Percentiles rank a stretch among this genome's conserved stretches.
phyloP scores from a whole-genome alignment of 1,140 invertebrate genomes.

The Pseudomyrmex dendroicus region DNA sequence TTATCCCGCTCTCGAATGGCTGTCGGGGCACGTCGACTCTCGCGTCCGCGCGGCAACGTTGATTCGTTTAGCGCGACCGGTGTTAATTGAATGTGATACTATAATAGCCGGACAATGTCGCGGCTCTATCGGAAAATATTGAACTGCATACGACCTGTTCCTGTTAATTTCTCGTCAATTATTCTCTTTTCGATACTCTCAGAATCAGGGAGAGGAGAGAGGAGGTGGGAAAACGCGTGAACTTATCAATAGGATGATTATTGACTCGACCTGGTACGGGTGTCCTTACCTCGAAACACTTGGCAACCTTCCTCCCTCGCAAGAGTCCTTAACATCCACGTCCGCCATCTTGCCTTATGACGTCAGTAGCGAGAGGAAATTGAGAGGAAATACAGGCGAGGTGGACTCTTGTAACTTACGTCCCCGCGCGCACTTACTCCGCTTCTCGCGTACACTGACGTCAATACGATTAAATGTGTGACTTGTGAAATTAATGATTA shows the following conservation, averaged over 20 bases:
- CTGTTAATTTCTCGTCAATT: conserved; percentile 31
- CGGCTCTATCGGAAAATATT: conserved; percentile 22
- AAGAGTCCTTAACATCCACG: conserved; percentile 34
- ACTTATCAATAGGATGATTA: conserved; percentile 38
- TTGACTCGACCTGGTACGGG: conserved; percentile 25
- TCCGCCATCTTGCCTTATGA: conserved; percentile 44
- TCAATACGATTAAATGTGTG: conserved; percentile 45
- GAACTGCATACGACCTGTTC: conserved; percentile 8
- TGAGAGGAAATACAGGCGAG: conserved; percentile 51
- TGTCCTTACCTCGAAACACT: conserved; percentile 32
- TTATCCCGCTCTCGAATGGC: not conserved
- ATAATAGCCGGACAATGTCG: conserved; percentile 37
- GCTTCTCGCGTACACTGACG: conserved; percentile 15
- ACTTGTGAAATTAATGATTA: conserved; percentile 19
- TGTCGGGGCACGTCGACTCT: conserved; percentile 2
- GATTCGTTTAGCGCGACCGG: conserved; percentile 38
- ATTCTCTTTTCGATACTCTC: conserved; percentile 27
- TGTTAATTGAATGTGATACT: conserved; percentile 47
- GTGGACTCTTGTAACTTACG: conserved; percentile 32
- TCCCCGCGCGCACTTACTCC: conserved; percentile 19
- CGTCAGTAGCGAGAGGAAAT: conserved; percentile 49
- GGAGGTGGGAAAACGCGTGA: not conserved
- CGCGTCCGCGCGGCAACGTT: conserved; percentile 12
- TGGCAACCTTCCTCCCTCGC: conserved; percentile 21
- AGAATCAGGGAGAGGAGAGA: too few species aligned